Base-by-base conservation (phyloP, 2,797 vertebrate species). In the Tenualosa thibaudeaui region DNA sequence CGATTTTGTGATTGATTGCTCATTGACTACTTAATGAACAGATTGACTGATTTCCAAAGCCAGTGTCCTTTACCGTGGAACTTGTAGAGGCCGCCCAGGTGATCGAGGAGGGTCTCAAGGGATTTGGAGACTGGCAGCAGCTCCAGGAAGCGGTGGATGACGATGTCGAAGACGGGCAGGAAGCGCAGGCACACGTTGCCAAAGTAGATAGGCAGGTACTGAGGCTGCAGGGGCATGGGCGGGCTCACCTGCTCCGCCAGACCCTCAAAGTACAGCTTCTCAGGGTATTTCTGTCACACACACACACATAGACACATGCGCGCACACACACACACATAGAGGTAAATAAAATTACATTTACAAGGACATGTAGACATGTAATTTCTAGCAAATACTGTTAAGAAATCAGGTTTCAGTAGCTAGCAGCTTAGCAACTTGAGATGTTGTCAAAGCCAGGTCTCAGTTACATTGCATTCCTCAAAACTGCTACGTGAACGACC, bases 241-340 rank as follows among this genome's bases (percentile, higher is more conserved):
- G 98, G 98, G 89, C 96, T 99, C 10, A 99, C 98, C 86, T 99
- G 98, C 78, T 99, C 98, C 0, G 98, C 98, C 31, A 99, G 95
- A 68, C 98, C 98, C 93, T 99, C 98, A 85, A 99, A 99, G 93
- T 99, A 99, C 82, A 99, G 92, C 92, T 99, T 99, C 94, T 99
- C 98, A 22, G 98, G 98, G 81, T 99, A 99, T 95, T 99, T 99
- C 98, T 99, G 93, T 56, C 17, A 9, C 22, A 9, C 49, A 85
- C 31, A 0, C 1, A 10, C 2, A 81, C 3, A 51, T 3, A 17
- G 2, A 26, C 15, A 26, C 37, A 51, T 13, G 10, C 12, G 49
- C 24, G n/a, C 51, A 84, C 62, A 56, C 17, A 43, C 15, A 65
- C 17, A 82, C 17, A 40, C 68, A 40, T 4, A 71, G 5, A 37